Evolutionary conservation across 2,113 vertebrate genomes (phyloP), one percentile per base, ranked within the genome.

Genomic region (Conger conger): DNA sequence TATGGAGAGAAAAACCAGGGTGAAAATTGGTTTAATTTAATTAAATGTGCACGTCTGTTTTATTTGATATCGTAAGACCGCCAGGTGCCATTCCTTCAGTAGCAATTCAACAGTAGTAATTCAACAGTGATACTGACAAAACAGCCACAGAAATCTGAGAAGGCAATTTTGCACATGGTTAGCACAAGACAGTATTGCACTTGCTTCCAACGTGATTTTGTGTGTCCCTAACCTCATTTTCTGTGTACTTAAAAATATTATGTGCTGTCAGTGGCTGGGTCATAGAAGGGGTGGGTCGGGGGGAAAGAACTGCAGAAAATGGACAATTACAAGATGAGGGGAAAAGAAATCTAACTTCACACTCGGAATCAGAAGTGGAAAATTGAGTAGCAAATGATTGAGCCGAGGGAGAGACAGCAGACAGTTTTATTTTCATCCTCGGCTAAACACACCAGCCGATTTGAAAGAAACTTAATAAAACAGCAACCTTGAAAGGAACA

Each of bases 351-450:
- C 85, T 57, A 88, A 84, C 33, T 82, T 77, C 80, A 54, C 50
- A 77, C 80, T 38, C 50, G 63, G 87, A 83, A 90, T 81, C 82
- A 77, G 89, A 0, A 79, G 86, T 88, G 89, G 86, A 88, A 85
- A 81, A 81, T 84, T 79, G 90, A 86, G 87, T 33, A 42, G 88
- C 92, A 93, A 94, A 91, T 93, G 93, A 94, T 93, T 91, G 90
- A 89, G 88, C 80, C 89, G 87, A 85, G 87, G 84, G 91, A 90
- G 86, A 89, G 89, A 92, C 90, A 91, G 89, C 89, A 88, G 88
- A 33, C 86, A 76, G 77, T 87, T 89, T 87, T 60, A 84, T 85
- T 91, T 90, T 88, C 89, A 80, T 89, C 82, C 86, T 84, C 88
- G 60, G 90, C 85, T 89, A 89, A 91, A 92, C 90, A 90, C 88